These are phyloP conservation scores for Prionailurus viverrinus DNA, from an alignment of 2,113 vertebrate genomes.

Conservation along the genomic window DNA sequence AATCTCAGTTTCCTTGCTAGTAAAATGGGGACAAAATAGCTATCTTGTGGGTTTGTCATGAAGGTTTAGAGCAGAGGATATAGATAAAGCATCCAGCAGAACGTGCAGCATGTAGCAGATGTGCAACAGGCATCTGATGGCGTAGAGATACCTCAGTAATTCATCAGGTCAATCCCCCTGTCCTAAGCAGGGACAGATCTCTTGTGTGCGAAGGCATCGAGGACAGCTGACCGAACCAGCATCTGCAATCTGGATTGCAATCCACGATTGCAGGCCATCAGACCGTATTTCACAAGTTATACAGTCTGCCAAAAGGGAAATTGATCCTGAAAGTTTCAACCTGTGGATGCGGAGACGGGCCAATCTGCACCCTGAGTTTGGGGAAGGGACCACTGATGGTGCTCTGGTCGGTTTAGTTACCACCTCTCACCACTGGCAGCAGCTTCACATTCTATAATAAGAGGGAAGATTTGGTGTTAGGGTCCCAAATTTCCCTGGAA, in stretches of 20 bases:
- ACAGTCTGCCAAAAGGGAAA: not conserved
- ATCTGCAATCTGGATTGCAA: not conserved
- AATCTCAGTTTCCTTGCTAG: slow-evolving; percentile 19
- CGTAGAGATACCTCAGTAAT: not conserved
- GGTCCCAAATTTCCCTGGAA: not conserved
- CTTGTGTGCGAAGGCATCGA: not conserved
- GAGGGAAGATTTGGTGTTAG: not conserved
- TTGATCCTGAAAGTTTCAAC: not conserved
- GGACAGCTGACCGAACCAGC: not conserved
- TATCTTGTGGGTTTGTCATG: not conserved
- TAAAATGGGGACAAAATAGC: slow-evolving; percentile 9
- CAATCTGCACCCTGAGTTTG: not conserved
- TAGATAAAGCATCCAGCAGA: not conserved
- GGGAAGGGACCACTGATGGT: not conserved
- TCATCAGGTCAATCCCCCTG: not conserved
- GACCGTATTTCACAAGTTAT: not conserved
- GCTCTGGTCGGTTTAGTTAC: not conserved
- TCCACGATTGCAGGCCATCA: not conserved
- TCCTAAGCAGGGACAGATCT: not conserved
- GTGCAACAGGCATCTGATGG: not conserved
- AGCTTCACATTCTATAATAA: not conserved
- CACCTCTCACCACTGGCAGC: not conserved
- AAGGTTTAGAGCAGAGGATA: not conserved
- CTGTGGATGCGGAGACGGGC: not conserved
- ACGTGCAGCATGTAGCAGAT: not conserved